phyloP scores from a whole-genome alignment of 1,140 invertebrate species.

The Zaprionus nigranus region DNA sequence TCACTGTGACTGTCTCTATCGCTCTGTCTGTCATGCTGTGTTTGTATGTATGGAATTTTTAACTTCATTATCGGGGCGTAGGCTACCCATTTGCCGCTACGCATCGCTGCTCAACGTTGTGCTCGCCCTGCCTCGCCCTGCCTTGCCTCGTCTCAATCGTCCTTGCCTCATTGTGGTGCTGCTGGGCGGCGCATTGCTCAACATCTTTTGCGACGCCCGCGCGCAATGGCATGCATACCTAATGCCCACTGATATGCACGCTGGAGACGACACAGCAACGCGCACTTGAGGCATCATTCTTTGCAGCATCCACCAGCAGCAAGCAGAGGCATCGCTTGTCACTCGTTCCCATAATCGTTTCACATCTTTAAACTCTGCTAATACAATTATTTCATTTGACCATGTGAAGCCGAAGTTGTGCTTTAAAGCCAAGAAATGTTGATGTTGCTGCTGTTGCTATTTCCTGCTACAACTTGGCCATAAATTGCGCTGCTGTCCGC shows the following conservation, averaged over 20 bases:
- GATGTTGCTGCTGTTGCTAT: background rate
- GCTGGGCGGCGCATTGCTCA: constrained; percentile 62
- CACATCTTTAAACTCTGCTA: constrained; percentile 17
- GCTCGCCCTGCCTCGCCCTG: constrained; percentile 21
- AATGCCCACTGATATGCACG: constrained; percentile 79
- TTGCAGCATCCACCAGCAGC: constrained; percentile 15
- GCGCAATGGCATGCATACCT: constrained; percentile 75
- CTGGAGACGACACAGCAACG: constrained; percentile 40
- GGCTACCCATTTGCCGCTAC: constrained; percentile 56
- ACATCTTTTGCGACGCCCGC: constrained; percentile 58
- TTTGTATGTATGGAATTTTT: constrained; percentile 82
- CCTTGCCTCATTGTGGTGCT: constrained; percentile 40
- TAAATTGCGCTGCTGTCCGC: constrained; percentile 75
- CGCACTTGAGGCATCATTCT: constrained; percentile 53
- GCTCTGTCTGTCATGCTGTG: constrained; percentile 60
- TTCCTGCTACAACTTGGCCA: constrained; percentile 40
- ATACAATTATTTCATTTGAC: constrained; percentile 12
- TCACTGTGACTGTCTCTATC: constrained; percentile 17
- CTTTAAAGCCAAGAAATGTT: constrained; percentile 36
- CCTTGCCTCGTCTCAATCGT: constrained; percentile 23
- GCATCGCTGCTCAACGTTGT: constrained; percentile 50
- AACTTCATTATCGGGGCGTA: constrained; percentile 75
- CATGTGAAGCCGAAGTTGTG: background rate
- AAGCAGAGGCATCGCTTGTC: constrained; percentile 36
- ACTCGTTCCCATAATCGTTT: background rate